Conservation (phyloP, 2,888 invertebrate genomes). For the Synergus japonicus region DNA sequence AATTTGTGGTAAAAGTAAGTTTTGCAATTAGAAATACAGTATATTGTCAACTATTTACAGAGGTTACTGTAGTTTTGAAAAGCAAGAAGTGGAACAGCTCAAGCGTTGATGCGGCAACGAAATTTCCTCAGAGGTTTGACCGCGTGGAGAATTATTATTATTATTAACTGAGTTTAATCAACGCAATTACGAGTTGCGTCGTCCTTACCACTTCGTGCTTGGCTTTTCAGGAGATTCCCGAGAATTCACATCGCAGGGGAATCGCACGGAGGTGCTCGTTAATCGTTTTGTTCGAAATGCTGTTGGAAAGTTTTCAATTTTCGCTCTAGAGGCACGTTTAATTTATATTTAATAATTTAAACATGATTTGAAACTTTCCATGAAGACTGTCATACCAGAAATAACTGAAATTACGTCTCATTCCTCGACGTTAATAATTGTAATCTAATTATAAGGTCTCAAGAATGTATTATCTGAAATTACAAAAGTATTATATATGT, state of each 20-base stretch:
- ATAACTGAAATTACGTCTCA: not conserved
- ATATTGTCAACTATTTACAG: conserved; percentile 10
- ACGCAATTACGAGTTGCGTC: conserved; percentile 55
- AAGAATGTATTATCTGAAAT: not conserved
- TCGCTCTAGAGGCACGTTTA: conserved; percentile 23
- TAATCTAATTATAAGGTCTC: too few species aligned
- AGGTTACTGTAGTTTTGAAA: conserved; percentile 20
- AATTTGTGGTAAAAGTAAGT: not conserved
- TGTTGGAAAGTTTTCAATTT: conserved; percentile 48
- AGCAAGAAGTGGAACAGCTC: conserved; percentile 46
- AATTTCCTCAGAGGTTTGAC: conserved; percentile 57
- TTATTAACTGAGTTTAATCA: conserved; percentile 62
- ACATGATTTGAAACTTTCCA: conserved; percentile 11
- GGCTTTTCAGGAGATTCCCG: conserved; percentile 50
- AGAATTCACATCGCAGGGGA: conserved; percentile 40
- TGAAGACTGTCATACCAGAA: not conserved
- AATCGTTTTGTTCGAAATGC: conserved; percentile 55
- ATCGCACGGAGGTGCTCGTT: conserved; percentile 49
- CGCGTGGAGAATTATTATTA: conserved; percentile 62
- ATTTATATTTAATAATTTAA: conserved; percentile 30
- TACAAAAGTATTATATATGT: not conserved
- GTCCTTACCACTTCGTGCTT: conserved; percentile 43
- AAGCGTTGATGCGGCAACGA: conserved; percentile 53
- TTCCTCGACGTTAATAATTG: too few species aligned
- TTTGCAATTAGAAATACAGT: not conserved